A percentile compares a stretch with the other conserved stretches of the same genome.
phyloP scores from a whole-genome alignment of 2,797 vertebrate species.

The Pangasius macronema region DNA sequence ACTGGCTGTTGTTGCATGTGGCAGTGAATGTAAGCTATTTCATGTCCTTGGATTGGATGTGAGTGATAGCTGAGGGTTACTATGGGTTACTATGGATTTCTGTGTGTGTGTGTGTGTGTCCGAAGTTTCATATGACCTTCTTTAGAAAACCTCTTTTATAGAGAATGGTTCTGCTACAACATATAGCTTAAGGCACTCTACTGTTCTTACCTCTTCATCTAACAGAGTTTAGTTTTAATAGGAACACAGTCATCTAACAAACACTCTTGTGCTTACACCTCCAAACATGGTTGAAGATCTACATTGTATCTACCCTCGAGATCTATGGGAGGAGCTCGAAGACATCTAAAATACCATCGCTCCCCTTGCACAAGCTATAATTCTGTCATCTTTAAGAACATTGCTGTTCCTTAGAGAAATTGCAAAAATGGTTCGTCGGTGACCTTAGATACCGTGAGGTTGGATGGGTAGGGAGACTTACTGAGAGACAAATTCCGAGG shows the following conservation, averaged over 20 bases:
- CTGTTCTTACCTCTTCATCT: not conserved
- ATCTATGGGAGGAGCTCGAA: constrained; percentile 7
- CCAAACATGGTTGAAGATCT: constrained; percentile 21
- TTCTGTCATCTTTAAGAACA: constrained; percentile 38
- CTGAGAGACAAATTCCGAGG: no score
- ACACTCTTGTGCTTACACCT: not conserved
- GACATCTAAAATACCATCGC: not conserved
- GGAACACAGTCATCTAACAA: constrained; percentile 21
- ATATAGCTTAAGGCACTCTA: not conserved
- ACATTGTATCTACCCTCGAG: constrained; percentile 20
- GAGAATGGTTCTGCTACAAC: not conserved
- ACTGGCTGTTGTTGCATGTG: not conserved
- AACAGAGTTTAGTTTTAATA: not conserved
- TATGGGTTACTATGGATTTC: not conserved
- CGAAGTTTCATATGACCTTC: not conserved
- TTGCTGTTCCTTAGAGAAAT: constrained; percentile 31
- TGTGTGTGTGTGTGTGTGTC: not conserved
- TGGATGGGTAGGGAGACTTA: no score
- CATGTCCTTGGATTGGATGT: not conserved
- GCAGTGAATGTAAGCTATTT: not conserved
- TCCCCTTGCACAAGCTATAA: constrained; percentile 6
- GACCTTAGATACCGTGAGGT: no score
- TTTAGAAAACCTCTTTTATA: not conserved
- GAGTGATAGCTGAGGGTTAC: not conserved
- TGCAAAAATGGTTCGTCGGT: no score